Evolutionary conservation across 2,113 vertebrate genomes (phyloP).

Genomic region (Calypte anna): DNA sequence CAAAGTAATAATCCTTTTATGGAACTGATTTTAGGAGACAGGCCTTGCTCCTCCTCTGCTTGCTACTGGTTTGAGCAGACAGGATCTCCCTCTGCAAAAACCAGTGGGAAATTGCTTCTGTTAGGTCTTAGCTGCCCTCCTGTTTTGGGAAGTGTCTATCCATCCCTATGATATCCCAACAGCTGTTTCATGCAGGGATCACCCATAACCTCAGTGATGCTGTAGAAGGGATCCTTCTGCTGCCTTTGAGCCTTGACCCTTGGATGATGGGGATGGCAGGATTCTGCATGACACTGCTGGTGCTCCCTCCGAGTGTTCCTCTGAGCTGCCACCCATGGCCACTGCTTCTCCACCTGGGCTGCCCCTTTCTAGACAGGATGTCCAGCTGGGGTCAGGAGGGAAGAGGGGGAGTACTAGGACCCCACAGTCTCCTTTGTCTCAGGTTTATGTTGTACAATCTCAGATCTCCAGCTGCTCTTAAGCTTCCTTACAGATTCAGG

Average conservation of each 20-base stretch:
- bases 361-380: background rate
- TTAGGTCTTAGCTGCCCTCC: background rate
- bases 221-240: fast-evolving
- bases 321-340: fast-evolving
- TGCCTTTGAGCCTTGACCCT: fast-evolving
- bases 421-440: fast-evolving
- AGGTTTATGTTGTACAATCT: background rate
- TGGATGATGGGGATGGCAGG: background rate
- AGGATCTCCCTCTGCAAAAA: background rate
- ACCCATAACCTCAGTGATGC: fast-evolving
- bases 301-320: background rate
- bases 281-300: fast-evolving
- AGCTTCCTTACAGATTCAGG: background rate
- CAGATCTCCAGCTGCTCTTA: background rate
- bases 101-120: background rate
- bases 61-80: fast-evolving
- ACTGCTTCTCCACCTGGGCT: background rate
- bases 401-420: background rate
- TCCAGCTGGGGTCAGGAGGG: background rate
- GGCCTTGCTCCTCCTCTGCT: background rate
- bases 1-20: background rate
- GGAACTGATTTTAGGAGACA: background rate
- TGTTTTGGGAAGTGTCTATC: background rate
- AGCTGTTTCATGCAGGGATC: background rate
- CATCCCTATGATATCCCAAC: background rate